Evolutionary conservation across 2,113 vertebrate species (phyloP), one percentile per base, ranked within the genome.

Genomic region (Serilophus lunatus): DNA sequence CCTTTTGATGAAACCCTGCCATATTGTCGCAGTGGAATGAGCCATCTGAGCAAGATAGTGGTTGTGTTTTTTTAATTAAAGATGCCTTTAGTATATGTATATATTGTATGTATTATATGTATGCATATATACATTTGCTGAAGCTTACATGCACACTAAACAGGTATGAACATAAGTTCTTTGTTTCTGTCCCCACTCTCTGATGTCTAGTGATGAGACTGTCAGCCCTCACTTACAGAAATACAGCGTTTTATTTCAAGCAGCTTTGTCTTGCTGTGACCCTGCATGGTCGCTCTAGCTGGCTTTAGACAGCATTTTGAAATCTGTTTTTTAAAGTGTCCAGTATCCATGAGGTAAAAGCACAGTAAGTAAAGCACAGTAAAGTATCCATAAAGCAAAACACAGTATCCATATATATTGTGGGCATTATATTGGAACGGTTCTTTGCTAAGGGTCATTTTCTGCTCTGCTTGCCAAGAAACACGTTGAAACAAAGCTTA

Each of bases 401-500:
- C n/a, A n/a, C n/a, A n/a, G n/a, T n/a, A n/a, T n/a, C n/a, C n/a
- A n/a, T n/a, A n/a, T n/a, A n/a, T n/a, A n/a, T 82, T 70, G 54
- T 88, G 70, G 57, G 16, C 50, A 35, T n/a, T 77, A 17, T 54
- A 61, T 33, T 68, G 38, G 54, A 83, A 59, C 35, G 38, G 18
- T 61, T 70, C 47, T 87, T 66, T 72, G 53, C 83, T 53, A 47
- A 77, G 24, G 35, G 42, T 95, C 66, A 26, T 94, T 88, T 78
- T 92, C 50, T 93, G 18, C 80, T 95, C 80, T 61, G 59, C 74
- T 64, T 93, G 75, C 70, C 44, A 89, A 76, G 81, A 77, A 63
- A 44, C 61, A 74, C 53, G 53, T 18, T 85, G 92, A 96, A 95
- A 91, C 71, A 66, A 92, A 93, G 77, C 79, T 94, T 89, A 47